Base-by-base conservation (phyloP, 1,140 invertebrate species). In the Atta texana region DNA sequence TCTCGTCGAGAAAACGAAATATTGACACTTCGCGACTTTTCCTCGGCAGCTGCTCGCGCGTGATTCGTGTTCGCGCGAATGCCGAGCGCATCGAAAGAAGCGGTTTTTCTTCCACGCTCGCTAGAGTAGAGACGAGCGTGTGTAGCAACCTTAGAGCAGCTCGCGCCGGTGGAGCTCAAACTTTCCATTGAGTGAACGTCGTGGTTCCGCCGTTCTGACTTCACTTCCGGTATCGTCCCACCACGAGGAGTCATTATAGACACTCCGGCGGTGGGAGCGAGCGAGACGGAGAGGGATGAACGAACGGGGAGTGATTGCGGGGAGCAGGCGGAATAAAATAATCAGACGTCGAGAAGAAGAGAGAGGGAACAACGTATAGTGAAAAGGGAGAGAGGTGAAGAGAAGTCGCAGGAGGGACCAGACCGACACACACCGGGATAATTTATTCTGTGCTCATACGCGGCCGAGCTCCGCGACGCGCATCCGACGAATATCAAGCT, bases 171-270 rank as follows among this genome's bases (percentile, higher is more conserved):
- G 93, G 91, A 88, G 92, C 92, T 92, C 89, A 89, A 93, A 95
- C 94, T 95, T 95, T 95, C 94, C 94, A 94, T 94, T 94, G 94
- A 95, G 94, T 93, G 94, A 95, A 93, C 93, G 94, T 94, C 93
- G 66, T 93, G 93, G 94, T 95, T 95, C 94, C 94, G 94, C 94
- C 91, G 92, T 94, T 93, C 92, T 94, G 94, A 90, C 92, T 94
- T 93, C 94, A 91, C 92, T 95, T 95, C 94, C 94, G 94, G 94
- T 94, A 94, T 94, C 94, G 94, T 95, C 94, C 94, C 94, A 94
- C 94, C 92, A 92, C 78, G 81, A 90, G 89, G 80, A 90, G 85
- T 90, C 89, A 86, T 90, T 90, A 90, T 87, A 85, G 63, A 77
- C 75, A 55, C 53, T 34, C 51, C 66, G 76, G 21, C 71, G 31